Conservation (phyloP, 2,113 vertebrate genomes). For the Dipodomys spectabilis region DNA sequence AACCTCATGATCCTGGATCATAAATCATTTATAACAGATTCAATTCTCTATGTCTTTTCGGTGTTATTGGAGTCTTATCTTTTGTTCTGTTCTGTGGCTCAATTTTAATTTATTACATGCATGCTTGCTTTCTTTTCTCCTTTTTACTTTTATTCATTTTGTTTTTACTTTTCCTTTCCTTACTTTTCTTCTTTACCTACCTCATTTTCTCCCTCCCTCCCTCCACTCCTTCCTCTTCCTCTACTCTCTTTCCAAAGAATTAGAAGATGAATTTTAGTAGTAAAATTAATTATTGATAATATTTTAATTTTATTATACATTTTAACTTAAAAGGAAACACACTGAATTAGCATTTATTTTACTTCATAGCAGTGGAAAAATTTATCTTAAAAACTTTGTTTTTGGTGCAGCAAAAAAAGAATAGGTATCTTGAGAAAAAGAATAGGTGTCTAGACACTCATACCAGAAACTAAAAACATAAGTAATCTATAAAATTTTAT, state of each 20-base stretch:
- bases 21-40: slow-evolving; percentile 85
- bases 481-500: not conserved
- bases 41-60: slow-evolving; percentile 81
- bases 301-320: not conserved
- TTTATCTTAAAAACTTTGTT: not conserved
- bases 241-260: not conserved
- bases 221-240: not conserved
- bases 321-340: not conserved
- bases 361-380: not conserved
- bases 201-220: not conserved
- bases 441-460: not conserved
- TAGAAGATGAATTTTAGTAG: not conserved
- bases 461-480: not conserved
- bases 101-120: slow-evolving; percentile 78
- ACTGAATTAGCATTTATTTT: not conserved
- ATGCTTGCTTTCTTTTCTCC: slow-evolving; percentile 3
- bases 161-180: rapidly evolving
- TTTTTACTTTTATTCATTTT: too few relatives aligned
- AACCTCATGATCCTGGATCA: slow-evolving; percentile 84
- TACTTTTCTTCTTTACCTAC: not conserved
- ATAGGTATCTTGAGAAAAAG: not conserved
- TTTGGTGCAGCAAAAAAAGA: not conserved
- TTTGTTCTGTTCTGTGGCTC: slow-evolving; percentile 81
- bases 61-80: slow-evolving; percentile 84
- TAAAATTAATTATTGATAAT: too few relatives aligned